A percentile compares a stretch with the other conserved stretches of the same genome.
Evolutionary conservation across 2,888 invertebrate species (phyloP).

Genomic region (Leptinotarsa juncta): DNA sequence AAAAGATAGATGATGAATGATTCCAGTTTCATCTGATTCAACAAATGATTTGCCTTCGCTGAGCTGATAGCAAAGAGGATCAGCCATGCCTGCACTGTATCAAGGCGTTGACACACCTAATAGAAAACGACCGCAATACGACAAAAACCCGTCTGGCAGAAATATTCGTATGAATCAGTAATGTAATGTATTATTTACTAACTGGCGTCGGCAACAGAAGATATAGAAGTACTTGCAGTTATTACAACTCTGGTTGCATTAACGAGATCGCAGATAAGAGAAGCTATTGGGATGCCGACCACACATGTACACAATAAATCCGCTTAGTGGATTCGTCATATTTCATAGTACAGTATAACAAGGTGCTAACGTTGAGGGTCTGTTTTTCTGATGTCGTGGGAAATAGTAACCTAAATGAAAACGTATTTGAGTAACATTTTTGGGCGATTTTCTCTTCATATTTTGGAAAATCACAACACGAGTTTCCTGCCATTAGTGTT

Average conservation of each 20-base stretch:
- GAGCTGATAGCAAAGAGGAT: neutral
- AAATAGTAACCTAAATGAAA: too few species aligned
- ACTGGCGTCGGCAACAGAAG: constrained; percentile 36
- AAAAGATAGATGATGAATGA: neutral
- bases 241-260: constrained; percentile 43
- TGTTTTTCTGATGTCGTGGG: too few species aligned
- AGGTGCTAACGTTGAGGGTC: neutral
- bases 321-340: constrained; percentile 43
- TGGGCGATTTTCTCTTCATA: too few species aligned
- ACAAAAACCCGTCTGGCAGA: constrained; percentile 35
- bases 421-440: too few species aligned
- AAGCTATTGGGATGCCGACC: constrained; percentile 43
- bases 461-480: too few species aligned
- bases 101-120: constrained; percentile 32
- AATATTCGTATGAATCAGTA: constrained; percentile 47
- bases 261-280: constrained; percentile 47
- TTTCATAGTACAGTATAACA: constrained; percentile 24
- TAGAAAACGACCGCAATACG: constrained; percentile 28
- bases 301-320: constrained; percentile 44
- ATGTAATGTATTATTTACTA: constrained; percentile 50
- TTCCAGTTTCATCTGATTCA: neutral
- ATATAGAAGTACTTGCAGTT: constrained; percentile 42
- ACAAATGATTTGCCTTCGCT: neutral
- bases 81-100: neutral
- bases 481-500: too few species aligned